Conservation (phyloP, 2,888 invertebrate species). For the Sminthurides aquaticus region DNA sequence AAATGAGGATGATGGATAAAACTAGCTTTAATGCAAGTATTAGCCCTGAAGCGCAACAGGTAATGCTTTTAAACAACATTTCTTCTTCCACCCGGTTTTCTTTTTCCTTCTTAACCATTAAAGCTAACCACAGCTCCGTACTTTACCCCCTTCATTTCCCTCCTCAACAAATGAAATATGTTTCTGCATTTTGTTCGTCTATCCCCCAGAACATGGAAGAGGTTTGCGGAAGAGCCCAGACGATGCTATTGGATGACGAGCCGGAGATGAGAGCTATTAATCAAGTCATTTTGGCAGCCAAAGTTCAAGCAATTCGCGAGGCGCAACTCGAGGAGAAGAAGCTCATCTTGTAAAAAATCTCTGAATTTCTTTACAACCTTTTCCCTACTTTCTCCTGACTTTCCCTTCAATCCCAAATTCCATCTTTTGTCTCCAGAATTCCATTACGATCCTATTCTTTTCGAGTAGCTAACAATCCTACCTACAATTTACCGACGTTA, state of each 20-base stretch:
- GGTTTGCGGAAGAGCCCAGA: constrained; percentile 33
- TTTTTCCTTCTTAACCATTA: no score
- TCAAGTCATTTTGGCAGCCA: constrained; percentile 69
- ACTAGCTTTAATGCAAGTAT: constrained; percentile 31
- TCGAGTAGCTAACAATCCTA: no score
- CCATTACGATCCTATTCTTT: no score
- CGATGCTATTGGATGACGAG: constrained; percentile 38
- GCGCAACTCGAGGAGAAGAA: constrained; percentile 66
- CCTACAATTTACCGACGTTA: no score
- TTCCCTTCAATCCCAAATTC: no score
- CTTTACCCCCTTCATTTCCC: no score
- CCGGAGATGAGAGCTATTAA: constrained; percentile 63
- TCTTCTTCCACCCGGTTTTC: background rate
- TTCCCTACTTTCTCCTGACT: no score
- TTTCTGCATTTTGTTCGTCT: no score
- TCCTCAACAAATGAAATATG: no score
- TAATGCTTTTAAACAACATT: constrained; percentile 13
- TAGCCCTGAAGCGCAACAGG: constrained; percentile 38
- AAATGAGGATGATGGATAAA: constrained; percentile 36
- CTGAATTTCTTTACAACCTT: background rate
- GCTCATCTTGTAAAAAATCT: constrained; percentile 39
- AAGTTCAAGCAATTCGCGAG: constrained; percentile 75
- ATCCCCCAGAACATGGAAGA: constrained; percentile 40
- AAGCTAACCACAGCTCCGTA: no score
- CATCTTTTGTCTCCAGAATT: no score